Evolutionary conservation across 2,888 invertebrate species (phyloP), one percentile per base, ranked within the genome.

Genomic region (Clivina fossor): DNA sequence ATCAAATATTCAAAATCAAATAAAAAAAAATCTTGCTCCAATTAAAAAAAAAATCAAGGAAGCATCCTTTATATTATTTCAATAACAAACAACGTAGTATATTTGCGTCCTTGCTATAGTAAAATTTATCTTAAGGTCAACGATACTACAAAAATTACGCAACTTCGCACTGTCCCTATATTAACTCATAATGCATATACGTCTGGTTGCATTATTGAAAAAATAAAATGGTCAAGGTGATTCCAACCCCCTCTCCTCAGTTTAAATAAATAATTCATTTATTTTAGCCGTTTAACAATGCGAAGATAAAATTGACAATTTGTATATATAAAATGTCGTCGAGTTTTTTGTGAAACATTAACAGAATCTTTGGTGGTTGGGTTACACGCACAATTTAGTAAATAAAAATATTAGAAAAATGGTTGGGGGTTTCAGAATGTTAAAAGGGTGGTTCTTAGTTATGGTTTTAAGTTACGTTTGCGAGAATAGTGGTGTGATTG

Each of bases 181-280:
- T 37, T 22, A 8, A n/a, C 35, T 13, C 11, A 15, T 35, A 7
- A 24, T 7, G 15, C 3, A 35, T 35, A 15, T 43, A 8, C 2
- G 20, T 20, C 18, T 49, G 22, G 32, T 33, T 49, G 49, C 28
- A 49, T 53, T 53, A 53, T 40, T 53, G 56, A 56, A 58, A 56
- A 46, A 49, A 53, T 54, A 60, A 64, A 61, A 67, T 65, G 67
- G 68, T 67, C 69, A 69, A 69, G 69, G 69, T 57, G 50, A 66
- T 59, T 57, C 46, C 55, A 61, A 66, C 65, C 68, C 64, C 57
- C 62, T 58, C 46, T 51, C n/a, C n/a, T n/a, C 58, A 20, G 35
- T 16, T 43, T 26, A 37, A 44, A 53, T 44, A 63, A 60, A 61
- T 53, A 63, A 63, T 53, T 53, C 62, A 64, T 65, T 66, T n/a